Evolutionary conservation across 2,113 vertebrate species (phyloP), one percentile per base, ranked within the genome.

Genomic region (Pongo abelii): DNA sequence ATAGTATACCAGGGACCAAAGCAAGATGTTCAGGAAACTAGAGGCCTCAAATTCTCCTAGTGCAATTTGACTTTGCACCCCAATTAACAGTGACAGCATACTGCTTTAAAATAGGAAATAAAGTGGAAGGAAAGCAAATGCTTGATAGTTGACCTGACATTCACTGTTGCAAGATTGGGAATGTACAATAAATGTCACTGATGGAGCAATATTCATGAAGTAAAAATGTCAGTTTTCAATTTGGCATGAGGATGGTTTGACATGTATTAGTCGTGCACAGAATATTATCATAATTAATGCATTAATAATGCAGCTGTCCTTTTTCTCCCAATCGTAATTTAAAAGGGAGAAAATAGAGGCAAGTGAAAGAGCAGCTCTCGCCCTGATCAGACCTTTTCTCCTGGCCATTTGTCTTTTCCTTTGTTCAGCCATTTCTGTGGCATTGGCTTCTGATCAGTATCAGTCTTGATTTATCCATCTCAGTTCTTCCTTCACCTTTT

Each of bases 161-260:
- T 98, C 98, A 98, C 92, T 78, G 97, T 98, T 98, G 97, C 98
- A 96, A 91, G 91, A 69, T 83, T 94, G 95, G 98, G 69, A 97
- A 97, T 4, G 95, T 93, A 97, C 96, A 98, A 96, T 98, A 98
- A 99, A 99, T 99, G 98, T 98, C 98, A 98, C 97, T 93, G 95
- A 98, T 85, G 97, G 97, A 98, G 98, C 98, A 98, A 98, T 0
- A 23, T 97, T 98, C 95, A 95, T 93, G 96, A 98, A 98, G 97
- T 85, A 98, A 98, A 98, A 98, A 99, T 97, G 97, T 98, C 43
- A 30, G 70, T 90, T 98, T 98, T 98, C 97, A 98, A 81, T 98
- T 98, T 98, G 96, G 80, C 4, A 2, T 97, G 93, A 98, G 89
- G 97, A 97, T 93, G 74, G 92, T 97, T 97, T 96, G 97, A 96